Conservation (phyloP, 2,797 vertebrate genomes). For the Streptopelia turtur region DNA sequence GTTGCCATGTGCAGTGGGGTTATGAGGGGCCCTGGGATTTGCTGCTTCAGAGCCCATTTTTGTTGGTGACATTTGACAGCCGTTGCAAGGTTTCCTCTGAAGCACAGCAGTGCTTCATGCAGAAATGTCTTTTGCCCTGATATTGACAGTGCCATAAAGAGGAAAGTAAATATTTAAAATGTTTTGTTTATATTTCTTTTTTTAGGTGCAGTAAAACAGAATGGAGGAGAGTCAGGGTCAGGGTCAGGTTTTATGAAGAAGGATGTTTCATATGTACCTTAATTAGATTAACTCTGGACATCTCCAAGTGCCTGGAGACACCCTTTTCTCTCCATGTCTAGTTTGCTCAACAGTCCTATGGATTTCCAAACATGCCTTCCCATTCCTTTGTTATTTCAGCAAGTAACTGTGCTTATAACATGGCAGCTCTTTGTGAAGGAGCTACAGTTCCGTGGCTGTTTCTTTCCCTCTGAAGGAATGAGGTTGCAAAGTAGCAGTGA, state of each 20-base stretch:
- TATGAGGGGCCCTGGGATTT: neutral
- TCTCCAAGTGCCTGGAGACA: neutral
- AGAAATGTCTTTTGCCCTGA: neutral
- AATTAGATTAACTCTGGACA: neutral
- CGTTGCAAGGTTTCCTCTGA: neutral
- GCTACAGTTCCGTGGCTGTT: neutral
- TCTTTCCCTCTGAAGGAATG: neutral
- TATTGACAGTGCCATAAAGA: neutral
- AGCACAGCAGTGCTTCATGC: neutral
- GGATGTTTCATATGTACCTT: neutral
- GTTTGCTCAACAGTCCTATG: neutral
- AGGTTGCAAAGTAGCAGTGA: neutral
- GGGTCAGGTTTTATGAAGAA: neutral
- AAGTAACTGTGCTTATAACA: neutral
- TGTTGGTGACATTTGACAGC: neutral
- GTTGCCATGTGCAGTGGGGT: neutral
- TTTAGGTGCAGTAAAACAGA: conserved; percentile 12
- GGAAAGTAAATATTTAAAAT: conserved; percentile 8
- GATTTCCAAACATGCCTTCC: neutral
- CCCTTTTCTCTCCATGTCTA: neutral
- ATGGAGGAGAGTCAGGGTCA: neutral
- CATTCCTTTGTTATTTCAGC: neutral
- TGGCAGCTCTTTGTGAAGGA: neutral
- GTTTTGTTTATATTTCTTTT: neutral
- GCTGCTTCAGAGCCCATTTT: neutral